Base-by-base conservation (phyloP, 2,797 vertebrate species). In the Paedocypris micromegethes region DNA sequence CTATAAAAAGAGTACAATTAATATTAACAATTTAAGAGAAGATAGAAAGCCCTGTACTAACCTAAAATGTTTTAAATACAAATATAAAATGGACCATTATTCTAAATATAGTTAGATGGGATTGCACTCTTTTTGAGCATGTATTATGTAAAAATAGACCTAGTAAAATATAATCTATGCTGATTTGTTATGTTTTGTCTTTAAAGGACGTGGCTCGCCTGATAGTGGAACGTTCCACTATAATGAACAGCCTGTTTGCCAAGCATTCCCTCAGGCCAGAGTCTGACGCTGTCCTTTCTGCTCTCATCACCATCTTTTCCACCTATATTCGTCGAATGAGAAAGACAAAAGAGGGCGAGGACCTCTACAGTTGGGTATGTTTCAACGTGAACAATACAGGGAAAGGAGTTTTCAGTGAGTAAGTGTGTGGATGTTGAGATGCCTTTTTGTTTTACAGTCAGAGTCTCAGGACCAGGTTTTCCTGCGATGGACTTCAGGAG, bases 391-490 rank as follows among this genome's bases (percentile, higher is more conserved):
- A n/a, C 4, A 6, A 37, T 5, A 23, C 41, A 6, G 9, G 4
- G 9, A 5, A 9, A 9, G 43, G 0, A 47, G 4, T 58, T 44
- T 45, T 0, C 3, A 5, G 44, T 45, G 2, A 59, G 5, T 44
- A 4, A 40, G 64, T 42, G 66, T 67, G 44, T 40, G 3, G 1
- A 9, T 51, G 48, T 68, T 49, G 41, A 39, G 48, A 71, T 6
- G 46, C 43, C 9, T 47, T 40, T 3, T 23, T 38, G 46, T 45
- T 9, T 67, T 48, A 49, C 68, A 99, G 97, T 98, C 97, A 0
- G 96, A 99, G 72, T 98, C 96, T 39, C 97, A 99, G 84, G 97
- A 98, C 79, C 97, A 99, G 76, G 95, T 99, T 49, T 99, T 99
- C 74, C 86, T 99, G 59, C 95, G 97, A 1, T 98, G 97, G 97